A percentile compares a stretch with the other conserved stretches of the same genome.
phyloP scores from a whole-genome alignment of 2,888 invertebrate genomes.

The Tuta absoluta region DNA sequence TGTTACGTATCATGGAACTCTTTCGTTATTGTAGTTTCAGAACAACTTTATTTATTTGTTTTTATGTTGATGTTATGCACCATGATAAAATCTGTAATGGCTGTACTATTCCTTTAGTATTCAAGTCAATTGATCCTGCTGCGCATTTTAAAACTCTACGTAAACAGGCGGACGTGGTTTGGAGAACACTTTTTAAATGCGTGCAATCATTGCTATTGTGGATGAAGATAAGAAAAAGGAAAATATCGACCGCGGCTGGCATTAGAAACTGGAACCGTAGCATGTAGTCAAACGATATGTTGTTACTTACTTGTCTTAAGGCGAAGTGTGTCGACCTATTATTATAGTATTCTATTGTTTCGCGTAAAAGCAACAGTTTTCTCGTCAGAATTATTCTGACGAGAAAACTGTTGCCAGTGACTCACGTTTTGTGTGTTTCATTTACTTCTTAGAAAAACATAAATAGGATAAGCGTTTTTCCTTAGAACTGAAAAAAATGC shows the following conservation, averaged over 20 bases:
- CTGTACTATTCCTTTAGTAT: neutral
- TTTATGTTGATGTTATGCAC: neutral
- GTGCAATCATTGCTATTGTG: too few relatives aligned
- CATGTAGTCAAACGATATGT: too few relatives aligned
- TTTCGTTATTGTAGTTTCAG: neutral
- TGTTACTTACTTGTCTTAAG: too few relatives aligned
- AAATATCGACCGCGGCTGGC: too few relatives aligned
- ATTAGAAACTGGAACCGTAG: too few relatives aligned
- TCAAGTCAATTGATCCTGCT: neutral
- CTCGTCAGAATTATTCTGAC: neutral
- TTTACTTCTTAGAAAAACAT: neutral
- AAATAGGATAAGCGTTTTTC: conserved; percentile 7
- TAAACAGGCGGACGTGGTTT: too few relatives aligned
- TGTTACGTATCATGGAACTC: neutral
- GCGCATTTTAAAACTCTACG: too few relatives aligned
- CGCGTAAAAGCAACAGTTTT: neutral
- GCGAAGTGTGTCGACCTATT: too few relatives aligned
- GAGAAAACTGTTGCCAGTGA: too few relatives aligned
- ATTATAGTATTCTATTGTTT: neutral
- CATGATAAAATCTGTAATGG: neutral
- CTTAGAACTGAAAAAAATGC: conserved; percentile 31
- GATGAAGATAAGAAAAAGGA: too few relatives aligned
- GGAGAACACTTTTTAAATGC: too few relatives aligned
- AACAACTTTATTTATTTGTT: neutral
- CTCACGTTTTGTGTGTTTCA: neutral